A percentile compares a stretch with the other conserved stretches of the same genome.
Evolutionary conservation across 2,797 vertebrate species (phyloP).

Genomic region (Parauchenoglanis ngamensis): DNA sequence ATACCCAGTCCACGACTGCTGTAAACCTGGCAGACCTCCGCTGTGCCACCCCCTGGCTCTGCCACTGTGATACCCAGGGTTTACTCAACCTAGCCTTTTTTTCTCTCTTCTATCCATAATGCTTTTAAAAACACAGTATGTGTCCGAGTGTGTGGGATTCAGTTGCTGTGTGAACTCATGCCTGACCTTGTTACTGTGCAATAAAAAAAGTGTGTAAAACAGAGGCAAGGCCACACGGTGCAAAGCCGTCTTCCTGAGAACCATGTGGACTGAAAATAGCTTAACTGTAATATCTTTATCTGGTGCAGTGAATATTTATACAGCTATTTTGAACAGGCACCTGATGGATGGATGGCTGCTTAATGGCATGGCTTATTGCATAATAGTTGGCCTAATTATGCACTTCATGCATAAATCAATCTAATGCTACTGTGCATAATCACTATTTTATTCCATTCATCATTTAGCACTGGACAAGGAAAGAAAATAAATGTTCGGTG

Average conservation of each 20-base stretch:
- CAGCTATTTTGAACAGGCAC: constrained; percentile 19
- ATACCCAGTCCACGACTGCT: constrained; percentile 63
- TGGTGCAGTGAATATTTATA: constrained; percentile 24
- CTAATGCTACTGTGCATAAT: constrained; percentile 36
- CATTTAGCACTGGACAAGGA: background rate
- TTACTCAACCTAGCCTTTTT: constrained; percentile 46
- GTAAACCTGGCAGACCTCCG: constrained; percentile 59
- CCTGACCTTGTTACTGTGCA: constrained; percentile 68
- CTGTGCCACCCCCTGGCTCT: constrained; percentile 46
- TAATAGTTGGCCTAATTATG: constrained; percentile 30
- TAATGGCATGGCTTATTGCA: constrained; percentile 32
- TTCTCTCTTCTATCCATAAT: constrained; percentile 25
- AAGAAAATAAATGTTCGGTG: background rate
- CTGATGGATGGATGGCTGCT: constrained; percentile 14
- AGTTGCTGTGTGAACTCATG: constrained; percentile 36
- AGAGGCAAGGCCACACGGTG: constrained; percentile 32
- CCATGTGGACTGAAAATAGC: constrained; percentile 16
- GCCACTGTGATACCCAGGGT: constrained; percentile 65
- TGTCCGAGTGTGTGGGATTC: constrained; percentile 33
- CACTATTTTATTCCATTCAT: constrained; percentile 23
- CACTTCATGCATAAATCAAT: constrained; percentile 26
- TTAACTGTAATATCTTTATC: constrained; percentile 11
- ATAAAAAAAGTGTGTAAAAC: constrained; percentile 43
- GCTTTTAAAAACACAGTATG: constrained; percentile 34
- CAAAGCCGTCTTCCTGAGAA: constrained; percentile 23